Percentiles rank a stretch among this genome's conserved stretches.
Conservation (phyloP, 2,113 vertebrate species). For the Mirza zaza region DNA sequence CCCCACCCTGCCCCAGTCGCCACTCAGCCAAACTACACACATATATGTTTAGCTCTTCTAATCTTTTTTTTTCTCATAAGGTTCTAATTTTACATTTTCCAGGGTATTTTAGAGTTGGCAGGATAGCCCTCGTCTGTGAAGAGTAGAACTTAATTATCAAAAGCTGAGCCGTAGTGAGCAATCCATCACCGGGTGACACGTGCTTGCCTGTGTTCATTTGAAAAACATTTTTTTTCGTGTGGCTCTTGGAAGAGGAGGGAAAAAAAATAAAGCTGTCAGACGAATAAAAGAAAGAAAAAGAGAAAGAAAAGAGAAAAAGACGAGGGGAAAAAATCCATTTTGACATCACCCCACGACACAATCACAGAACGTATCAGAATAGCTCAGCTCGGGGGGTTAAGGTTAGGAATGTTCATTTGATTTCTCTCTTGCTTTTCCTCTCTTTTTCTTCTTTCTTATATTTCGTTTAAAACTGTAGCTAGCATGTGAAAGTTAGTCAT, state of each 20-base stretch:
- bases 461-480: conserved; percentile 83
- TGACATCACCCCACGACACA: conserved; percentile 63
- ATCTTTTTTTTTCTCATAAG: conserved; percentile 78
- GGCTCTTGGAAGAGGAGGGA: conserved; percentile 58
- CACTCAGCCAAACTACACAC: conserved; percentile 65
- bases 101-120: conserved; percentile 78
- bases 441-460: not conserved
- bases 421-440: not conserved
- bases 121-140: conserved; percentile 79
- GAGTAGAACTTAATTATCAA: conserved; percentile 86
- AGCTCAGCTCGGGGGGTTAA: conserved; percentile 70
- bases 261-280: conserved; percentile 63
- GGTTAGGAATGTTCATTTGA: conserved; percentile 76
- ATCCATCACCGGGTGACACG: conserved; percentile 85
- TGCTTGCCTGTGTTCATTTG: conserved; percentile 80
- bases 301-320: not conserved
- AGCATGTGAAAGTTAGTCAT: conserved; percentile 71
- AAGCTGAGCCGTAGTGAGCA: conserved; percentile 83
- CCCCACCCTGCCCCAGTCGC: conserved; percentile 18
- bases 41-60: conserved; percentile 72
- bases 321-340: conserved; percentile 10
- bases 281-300: conserved; percentile 9
- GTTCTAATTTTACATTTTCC: conserved; percentile 82
- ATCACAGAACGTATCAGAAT: conserved; percentile 70
- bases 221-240: conserved; percentile 79